Evolutionary conservation across 1,140 invertebrate species (phyloP).

Genomic region (Drosophila parvula): DNA sequence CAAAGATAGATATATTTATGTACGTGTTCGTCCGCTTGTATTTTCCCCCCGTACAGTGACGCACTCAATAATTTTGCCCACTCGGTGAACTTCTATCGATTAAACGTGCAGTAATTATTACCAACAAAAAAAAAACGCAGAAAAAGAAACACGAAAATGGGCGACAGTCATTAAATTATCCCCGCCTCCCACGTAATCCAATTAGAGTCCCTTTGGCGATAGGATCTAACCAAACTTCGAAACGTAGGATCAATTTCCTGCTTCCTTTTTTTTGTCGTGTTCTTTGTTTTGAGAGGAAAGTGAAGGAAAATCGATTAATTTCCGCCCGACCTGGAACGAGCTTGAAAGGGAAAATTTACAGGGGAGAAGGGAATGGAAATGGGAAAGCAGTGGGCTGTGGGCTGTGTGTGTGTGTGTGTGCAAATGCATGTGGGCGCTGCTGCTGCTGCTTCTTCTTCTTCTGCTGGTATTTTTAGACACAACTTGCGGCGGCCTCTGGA

Average conservation of each 20-base stretch:
- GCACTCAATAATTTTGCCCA: slow-evolving; percentile 38
- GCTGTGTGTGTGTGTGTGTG: slow-evolving; percentile 10
- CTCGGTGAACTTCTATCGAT: slow-evolving; percentile 41
- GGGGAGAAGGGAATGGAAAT: background rate
- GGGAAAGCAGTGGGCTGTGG: background rate
- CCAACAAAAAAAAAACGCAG: slow-evolving; percentile 6
- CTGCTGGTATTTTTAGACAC: slow-evolving; percentile 41
- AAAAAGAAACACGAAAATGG: slow-evolving; percentile 1
- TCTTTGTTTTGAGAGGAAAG: slow-evolving; percentile 2
- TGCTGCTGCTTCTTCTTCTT: slow-evolving; percentile 12
- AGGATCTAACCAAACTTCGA: slow-evolving; percentile 33
- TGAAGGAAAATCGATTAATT: slow-evolving; percentile 50
- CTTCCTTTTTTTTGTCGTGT: slow-evolving; percentile 2
- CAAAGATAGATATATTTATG: slow-evolving; percentile 51
- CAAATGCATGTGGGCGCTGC: slow-evolving; percentile 45
- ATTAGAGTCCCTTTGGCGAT: slow-evolving; percentile 18
- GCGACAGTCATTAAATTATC: slow-evolving; percentile 20
- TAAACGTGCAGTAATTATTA: slow-evolving; percentile 36
- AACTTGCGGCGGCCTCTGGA: slow-evolving; percentile 34
- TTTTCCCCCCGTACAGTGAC: slow-evolving; percentile 26
- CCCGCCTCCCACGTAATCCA: slow-evolving; percentile 25
- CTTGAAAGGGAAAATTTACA: slow-evolving; percentile 21
- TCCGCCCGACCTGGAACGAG: slow-evolving; percentile 40
- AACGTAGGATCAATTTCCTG: slow-evolving; percentile 46
- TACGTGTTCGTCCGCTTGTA: slow-evolving; percentile 28